Evolutionary conservation across 2,113 vertebrate species (phyloP), one percentile per base, ranked within the genome.

Genomic region (Sprattus sprattus): DNA sequence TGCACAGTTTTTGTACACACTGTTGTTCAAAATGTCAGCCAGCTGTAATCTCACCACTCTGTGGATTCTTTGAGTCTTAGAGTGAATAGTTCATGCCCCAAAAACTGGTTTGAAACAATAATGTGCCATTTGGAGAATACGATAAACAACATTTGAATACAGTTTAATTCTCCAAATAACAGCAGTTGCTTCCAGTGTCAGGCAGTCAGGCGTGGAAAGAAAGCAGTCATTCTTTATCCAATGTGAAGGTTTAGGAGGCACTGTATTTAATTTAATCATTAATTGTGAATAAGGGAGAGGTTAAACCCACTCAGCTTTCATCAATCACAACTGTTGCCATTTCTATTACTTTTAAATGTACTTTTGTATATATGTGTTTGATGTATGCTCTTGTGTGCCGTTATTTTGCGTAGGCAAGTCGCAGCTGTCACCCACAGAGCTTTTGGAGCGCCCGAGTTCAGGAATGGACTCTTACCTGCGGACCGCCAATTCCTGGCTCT

Each of bases 401-500:
- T 64, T 64, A 4, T 64, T 64, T 64, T 64, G 57, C 20, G 22
- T 64, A 99, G 98, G 98, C 11, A 99, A 96, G 86, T 91, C 88
- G 0, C 96, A 94, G 0, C 90, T 90, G 0, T 95, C 96, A 39
- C 97, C 96, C 15, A 87, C 93, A 0, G 97, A 99, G 86, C 90
- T 96, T 81, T 89, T 95, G 88, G 94, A 95, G 15, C 96, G 94
- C 81, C 95, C 97, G 83, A 92, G 86, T 0, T 95, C 95, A 2
- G 96, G 95, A 86, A 94, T 97, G 0, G 97, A 99, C 90, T 95
- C 95, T 0, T 98, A 98, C 91, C 91, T 99, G 90, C 96, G 94
- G 92, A 98, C 96, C 0, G 97, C 97, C 0, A 99, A 99, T 92
- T 96, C 92, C 86, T 99, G 98, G 98, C 92, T 99, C 82, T 94